Percentiles rank a stretch among this genome's conserved stretches.
phyloP scores from a whole-genome alignment of 2,797 vertebrate species.

The Arctocebus calabarensis region DNA sequence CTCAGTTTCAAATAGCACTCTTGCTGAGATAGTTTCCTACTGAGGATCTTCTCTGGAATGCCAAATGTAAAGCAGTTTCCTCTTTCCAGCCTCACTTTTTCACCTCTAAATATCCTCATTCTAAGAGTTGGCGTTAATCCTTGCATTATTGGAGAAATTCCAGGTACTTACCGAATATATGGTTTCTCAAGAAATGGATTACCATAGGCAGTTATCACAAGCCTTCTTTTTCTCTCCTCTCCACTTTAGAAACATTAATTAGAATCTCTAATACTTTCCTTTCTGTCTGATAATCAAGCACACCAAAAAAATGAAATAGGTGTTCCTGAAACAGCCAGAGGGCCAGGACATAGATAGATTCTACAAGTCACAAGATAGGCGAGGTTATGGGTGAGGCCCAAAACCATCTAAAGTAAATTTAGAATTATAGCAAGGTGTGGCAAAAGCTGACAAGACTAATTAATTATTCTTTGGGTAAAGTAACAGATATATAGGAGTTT shows the following conservation, averaged over 20 bases:
- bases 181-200: slow-evolving; percentile 75
- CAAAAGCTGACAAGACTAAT: slow-evolving; percentile 45
- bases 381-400: slow-evolving; percentile 25
- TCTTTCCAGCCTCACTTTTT: slow-evolving; percentile 26
- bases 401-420: slow-evolving; percentile 55
- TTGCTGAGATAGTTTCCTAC: slow-evolving; percentile 17
- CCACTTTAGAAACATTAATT: slow-evolving; percentile 57
- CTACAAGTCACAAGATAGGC: slow-evolving; percentile 36
- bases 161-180: slow-evolving; percentile 77
- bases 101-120: slow-evolving; percentile 34
- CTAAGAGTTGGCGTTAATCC: slow-evolving; percentile 11
- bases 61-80: slow-evolving; percentile 36
- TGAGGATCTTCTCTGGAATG: slow-evolving; percentile 32
- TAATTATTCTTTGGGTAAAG: slow-evolving; percentile 32
- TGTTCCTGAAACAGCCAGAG: slow-evolving; percentile 61
- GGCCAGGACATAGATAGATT: slow-evolving; percentile 43
- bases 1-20: slow-evolving; percentile 22
- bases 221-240: slow-evolving; percentile 33
- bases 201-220: slow-evolving; percentile 60
- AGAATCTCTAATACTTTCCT: slow-evolving; percentile 42
- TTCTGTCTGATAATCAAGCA: slow-evolving; percentile 52
- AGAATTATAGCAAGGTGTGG: neutral
- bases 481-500: slow-evolving; percentile 9
- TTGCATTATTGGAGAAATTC: slow-evolving; percentile 71
- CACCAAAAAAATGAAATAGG: slow-evolving; percentile 30